Conservation (phyloP, 2,113 vertebrate species). For the Psammodynastes pulverulentus region DNA sequence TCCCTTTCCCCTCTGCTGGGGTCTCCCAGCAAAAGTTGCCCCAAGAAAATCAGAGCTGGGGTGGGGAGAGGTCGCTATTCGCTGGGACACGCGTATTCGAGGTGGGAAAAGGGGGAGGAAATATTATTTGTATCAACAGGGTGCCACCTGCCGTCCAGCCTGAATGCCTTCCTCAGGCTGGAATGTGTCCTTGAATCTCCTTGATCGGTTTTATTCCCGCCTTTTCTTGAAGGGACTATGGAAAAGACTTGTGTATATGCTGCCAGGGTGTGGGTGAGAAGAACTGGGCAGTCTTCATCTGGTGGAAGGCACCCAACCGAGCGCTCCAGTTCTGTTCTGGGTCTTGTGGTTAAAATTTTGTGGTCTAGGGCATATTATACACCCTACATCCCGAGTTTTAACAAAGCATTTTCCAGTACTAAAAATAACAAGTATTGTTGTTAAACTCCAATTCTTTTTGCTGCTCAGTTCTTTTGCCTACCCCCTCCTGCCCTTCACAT, state of each 20-base stretch:
- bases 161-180: not conserved
- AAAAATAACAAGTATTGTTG: not conserved
- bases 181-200: not conserved
- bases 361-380: not conserved
- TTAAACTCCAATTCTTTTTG: not conserved
- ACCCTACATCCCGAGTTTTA: not conserved
- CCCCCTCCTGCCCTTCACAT: not conserved
- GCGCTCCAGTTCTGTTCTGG: not conserved
- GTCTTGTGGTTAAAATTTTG: not conserved
- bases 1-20: not conserved
- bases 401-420: not conserved
- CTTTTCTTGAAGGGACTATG: not conserved
- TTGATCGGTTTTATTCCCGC: not conserved
- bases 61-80: not conserved
- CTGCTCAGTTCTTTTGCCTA: not conserved
- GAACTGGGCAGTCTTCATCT: not conserved
- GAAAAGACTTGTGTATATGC: no score
- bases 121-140: not conserved
- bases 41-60: not conserved
- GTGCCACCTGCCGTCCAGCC: not conserved
- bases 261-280: not conserved
- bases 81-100: no score
- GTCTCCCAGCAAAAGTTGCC: not conserved
- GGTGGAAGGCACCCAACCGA: not conserved
- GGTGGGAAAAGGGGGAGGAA: no score